Base-by-base conservation (phyloP, 2,113 vertebrate species). In the Sphaerodactylus townsendi region DNA sequence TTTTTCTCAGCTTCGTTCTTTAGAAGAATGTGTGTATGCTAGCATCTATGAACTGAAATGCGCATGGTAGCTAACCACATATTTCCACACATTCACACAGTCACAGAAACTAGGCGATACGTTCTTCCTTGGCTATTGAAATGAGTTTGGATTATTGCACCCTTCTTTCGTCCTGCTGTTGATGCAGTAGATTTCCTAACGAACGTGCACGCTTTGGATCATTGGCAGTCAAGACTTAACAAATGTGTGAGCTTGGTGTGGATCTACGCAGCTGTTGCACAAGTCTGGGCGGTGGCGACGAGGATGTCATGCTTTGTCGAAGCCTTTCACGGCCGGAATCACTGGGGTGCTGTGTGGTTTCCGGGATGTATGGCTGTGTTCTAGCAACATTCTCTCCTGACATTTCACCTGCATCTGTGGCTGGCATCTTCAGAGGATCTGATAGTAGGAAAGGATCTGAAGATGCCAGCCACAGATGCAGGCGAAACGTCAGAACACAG, bases 221-320 rank as follows among this genome's bases (percentile, higher is more conserved):
- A 76, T 72, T 17, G 4, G 1, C 11, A 41, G 46, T 0, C 0
- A 62, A 0, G 33, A 64, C 4, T 28, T 28, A 48, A 72, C 79
- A 64, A 7, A 11, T 48, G 66, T 69, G 41, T 17, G 1, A 66
- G 30, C 4, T 48, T 28, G 44, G 9, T 69, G 68, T 17, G 50
- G 3, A 17, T 14, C 53, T 56, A 56, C 21, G 56, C 56, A 59
- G 56, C 5, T 25, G 56, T 59, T 3, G 59, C 25, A 1, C 59
- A 62, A 62, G 7, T 28, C 23, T 62, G 59, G 59, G 25, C 8
- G 53, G 53, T 56, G 53, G 21, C 53, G 6, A 19, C 19, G 2
- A 14, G 48, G n/a, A n/a, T n/a, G n/a, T n/a, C n/a, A n/a, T n/a
- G n/a, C n/a, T n/a, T n/a, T n/a, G n/a, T n/a, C n/a, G n/a, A n/a